Evolutionary conservation across 2,113 vertebrate genomes (phyloP).

Genomic region (Parotia lawesii): DNA sequence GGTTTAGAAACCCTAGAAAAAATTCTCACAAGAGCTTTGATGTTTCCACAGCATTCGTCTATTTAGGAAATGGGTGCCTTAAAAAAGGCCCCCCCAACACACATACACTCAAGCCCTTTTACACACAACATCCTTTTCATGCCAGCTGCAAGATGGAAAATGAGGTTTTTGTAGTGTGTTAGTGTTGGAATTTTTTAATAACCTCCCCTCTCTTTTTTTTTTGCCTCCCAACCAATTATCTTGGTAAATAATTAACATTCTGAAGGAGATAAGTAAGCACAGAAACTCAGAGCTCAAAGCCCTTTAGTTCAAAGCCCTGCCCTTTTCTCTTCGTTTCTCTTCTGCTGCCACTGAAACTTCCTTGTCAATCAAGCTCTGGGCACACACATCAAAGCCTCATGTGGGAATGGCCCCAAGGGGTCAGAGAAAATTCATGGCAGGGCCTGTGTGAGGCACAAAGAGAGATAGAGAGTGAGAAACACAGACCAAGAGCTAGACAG

Average conservation of each 20-base stretch:
- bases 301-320: constrained; percentile 76
- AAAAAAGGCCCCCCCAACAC: constrained; percentile 12
- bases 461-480: constrained; percentile 45
- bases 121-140: constrained; percentile 73
- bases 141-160: constrained; percentile 66
- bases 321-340: constrained; percentile 73
- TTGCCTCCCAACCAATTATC: constrained; percentile 59
- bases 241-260: constrained; percentile 72
- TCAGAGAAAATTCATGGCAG: constrained; percentile 78
- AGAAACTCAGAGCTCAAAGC: constrained; percentile 75
- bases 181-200: constrained; percentile 69
- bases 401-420: constrained; percentile 78
- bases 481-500: constrained; percentile 47
- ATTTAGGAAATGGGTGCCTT: constrained; percentile 66
- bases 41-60: constrained; percentile 61
- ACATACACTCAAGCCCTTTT: constrained; percentile 48
- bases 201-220: constrained; percentile 55
- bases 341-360: constrained; percentile 79
- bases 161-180: constrained; percentile 58
- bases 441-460: constrained; percentile 64
- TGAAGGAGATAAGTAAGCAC: constrained; percentile 76
- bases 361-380: constrained; percentile 81
- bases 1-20: constrained; percentile 66
- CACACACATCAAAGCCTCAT: constrained; percentile 88
- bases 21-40: constrained; percentile 69